Percentiles rank a stretch among this genome's conserved stretches.
phyloP scores from a whole-genome alignment of 1,140 invertebrate species.

The Mamestra configurata region DNA sequence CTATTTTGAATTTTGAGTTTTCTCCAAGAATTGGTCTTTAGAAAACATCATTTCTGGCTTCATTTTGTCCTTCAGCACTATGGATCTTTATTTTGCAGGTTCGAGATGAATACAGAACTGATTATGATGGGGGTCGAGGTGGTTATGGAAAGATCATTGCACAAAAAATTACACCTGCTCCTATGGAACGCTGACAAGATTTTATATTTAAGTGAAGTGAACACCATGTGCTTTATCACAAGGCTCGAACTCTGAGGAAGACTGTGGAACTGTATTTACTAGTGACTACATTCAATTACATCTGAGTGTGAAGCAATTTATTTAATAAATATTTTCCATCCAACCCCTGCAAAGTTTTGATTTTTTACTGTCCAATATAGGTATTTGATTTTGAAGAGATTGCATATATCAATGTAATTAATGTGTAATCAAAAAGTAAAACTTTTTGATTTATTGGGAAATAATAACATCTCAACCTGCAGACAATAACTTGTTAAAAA shows the following conservation, averaged over 20 bases:
- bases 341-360: background rate
- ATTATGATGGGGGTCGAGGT: conserved; percentile 98
- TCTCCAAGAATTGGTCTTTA: background rate
- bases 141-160: conserved; percentile 98
- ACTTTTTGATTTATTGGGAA: too few relatives aligned
- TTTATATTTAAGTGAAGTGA: conserved; percentile 42
- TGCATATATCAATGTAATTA: too few relatives aligned
- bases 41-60: too few relatives aligned
- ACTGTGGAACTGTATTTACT: conserved; percentile 64
- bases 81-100: conserved; percentile 91
- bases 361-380: too few relatives aligned
- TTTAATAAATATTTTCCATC: conserved; percentile 48
- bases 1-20: too few relatives aligned
- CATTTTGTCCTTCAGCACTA: too few relatives aligned
- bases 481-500: background rate
- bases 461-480: too few relatives aligned
- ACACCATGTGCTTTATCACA: conserved; percentile 39
- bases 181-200: conserved; percentile 81
- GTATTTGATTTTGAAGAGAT: too few relatives aligned
- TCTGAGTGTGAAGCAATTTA: conserved; percentile 58
- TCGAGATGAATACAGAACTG: conserved; percentile 98
- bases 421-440: too few relatives aligned
- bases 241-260: conserved; percentile 62
- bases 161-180: conserved; percentile 92
- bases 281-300: conserved; percentile 59